phyloP scores from a whole-genome alignment of 2,113 vertebrate species.

The Bubalus kerabau region DNA sequence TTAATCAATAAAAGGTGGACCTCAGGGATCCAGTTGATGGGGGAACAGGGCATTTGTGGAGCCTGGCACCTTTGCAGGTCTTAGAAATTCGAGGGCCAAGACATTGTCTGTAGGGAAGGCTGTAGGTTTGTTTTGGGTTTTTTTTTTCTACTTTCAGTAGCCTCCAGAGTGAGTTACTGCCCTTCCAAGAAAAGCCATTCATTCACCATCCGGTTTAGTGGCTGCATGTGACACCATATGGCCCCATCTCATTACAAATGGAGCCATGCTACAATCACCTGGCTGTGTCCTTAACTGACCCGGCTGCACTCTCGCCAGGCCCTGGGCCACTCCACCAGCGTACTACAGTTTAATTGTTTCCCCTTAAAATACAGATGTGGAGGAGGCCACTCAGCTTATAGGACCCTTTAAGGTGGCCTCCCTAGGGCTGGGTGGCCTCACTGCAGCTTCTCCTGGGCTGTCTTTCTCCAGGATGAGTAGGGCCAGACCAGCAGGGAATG shows the following conservation, averaged over 20 bases:
- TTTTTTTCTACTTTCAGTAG: background rate
- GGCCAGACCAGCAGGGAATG: background rate
- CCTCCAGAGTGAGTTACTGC: background rate
- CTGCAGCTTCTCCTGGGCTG: background rate
- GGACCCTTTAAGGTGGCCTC: background rate
- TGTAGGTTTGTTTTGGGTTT: background rate
- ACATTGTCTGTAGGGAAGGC: background rate
- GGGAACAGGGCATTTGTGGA: background rate
- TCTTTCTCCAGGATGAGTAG: background rate
- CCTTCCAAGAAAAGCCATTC: constrained; percentile 25
- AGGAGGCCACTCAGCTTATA: background rate
- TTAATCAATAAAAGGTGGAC: background rate
- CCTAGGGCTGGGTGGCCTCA: background rate
- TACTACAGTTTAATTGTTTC: background rate
- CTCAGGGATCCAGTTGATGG: background rate
- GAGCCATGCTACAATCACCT: background rate
- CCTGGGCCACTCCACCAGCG: background rate
- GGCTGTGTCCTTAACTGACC: background rate
- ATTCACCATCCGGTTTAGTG: background rate
- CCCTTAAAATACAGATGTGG: background rate
- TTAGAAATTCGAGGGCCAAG: background rate
- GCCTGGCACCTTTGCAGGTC: background rate
- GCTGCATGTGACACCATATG: background rate
- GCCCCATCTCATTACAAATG: background rate
- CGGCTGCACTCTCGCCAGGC: rapidly evolving